Conservation (phyloP, 2,797 vertebrate species). For the Tragelaphus oryx region DNA sequence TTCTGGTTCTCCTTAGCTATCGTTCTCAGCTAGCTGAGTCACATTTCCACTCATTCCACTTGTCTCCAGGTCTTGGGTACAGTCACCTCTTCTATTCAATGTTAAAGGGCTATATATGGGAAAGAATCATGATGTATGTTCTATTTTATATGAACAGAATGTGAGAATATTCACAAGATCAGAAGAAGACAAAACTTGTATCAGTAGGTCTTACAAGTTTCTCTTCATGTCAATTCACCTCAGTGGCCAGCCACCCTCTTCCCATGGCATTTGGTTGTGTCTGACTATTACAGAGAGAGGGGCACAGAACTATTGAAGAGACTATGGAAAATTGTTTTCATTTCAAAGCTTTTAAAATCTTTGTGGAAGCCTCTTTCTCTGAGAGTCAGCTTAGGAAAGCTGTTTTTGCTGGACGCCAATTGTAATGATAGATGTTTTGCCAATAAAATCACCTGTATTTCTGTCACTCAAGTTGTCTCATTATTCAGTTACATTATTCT, state of each 20-base stretch:
- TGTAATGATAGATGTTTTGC: not conserved
- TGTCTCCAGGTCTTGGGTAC: not conserved
- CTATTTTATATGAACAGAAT: not conserved
- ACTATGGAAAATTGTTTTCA: not conserved
- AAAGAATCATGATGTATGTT: not conserved
- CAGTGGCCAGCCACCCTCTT: not conserved
- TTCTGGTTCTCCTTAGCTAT: not conserved
- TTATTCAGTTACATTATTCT: not conserved
- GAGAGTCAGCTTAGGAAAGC: not conserved
- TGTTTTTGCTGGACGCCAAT: not conserved
- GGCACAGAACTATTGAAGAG: not conserved
- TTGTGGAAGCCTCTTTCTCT: not conserved
- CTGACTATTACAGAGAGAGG: not conserved
- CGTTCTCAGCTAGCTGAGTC: not conserved
- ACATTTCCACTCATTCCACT: not conserved
- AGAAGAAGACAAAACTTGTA: not conserved
- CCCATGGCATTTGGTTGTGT: not conserved
- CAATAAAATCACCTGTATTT: not conserved
- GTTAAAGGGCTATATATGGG: not conserved
- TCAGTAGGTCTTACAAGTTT: not conserved
- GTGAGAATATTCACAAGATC: not conserved
- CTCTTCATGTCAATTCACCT: not conserved
- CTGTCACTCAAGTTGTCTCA: not conserved
- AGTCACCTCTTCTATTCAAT: not conserved
- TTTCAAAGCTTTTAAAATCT: not conserved